These are phyloP conservation scores for Portunus trituberculatus DNA, from an alignment of 1,140 invertebrate genomes.

Conservation along the genomic window DNA sequence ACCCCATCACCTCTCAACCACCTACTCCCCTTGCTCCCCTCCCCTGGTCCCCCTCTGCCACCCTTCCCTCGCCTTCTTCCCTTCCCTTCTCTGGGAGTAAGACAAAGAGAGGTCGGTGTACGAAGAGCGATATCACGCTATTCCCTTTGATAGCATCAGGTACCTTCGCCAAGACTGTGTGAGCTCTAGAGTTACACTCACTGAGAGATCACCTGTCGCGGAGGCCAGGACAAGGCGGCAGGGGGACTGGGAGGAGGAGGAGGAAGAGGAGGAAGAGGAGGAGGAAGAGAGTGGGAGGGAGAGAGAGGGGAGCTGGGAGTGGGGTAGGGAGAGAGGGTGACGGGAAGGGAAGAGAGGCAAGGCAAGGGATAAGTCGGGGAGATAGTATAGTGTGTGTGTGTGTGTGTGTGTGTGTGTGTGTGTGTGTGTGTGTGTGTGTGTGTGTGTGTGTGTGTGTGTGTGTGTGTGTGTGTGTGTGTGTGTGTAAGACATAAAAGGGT, in stretches of 20 bases:
- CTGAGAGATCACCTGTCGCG: slow-evolving; percentile 43
- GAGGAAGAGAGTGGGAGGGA: neutral
- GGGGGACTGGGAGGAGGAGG: neutral
- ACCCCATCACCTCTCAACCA: neutral
- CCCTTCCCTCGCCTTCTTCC: neutral
- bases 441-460: too few relatives aligned
- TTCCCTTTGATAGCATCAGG: slow-evolving; percentile 29
- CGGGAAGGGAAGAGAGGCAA: neutral
- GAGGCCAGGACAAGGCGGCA: neutral
- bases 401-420: slow-evolving; percentile 31
- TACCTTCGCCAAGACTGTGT: neutral
- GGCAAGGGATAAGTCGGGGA: neutral
- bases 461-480: too few relatives aligned
- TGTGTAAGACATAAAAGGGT: neutral
- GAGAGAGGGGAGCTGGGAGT: neutral
- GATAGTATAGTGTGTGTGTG: slow-evolving; percentile 17
- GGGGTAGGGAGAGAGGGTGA: neutral
- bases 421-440: too few relatives aligned
- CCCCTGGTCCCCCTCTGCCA: neutral
- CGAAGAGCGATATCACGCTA: slow-evolving; percentile 41
- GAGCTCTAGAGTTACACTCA: slow-evolving; percentile 36
- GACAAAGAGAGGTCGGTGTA: slow-evolving; percentile 39
- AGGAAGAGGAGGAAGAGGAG: neutral
- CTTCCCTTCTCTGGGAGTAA: neutral
- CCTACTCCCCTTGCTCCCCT: neutral